Percentiles rank a stretch among this genome's conserved stretches.
Conservation (phyloP, 2,888 invertebrate species). For the Ephialtes manifestator region DNA sequence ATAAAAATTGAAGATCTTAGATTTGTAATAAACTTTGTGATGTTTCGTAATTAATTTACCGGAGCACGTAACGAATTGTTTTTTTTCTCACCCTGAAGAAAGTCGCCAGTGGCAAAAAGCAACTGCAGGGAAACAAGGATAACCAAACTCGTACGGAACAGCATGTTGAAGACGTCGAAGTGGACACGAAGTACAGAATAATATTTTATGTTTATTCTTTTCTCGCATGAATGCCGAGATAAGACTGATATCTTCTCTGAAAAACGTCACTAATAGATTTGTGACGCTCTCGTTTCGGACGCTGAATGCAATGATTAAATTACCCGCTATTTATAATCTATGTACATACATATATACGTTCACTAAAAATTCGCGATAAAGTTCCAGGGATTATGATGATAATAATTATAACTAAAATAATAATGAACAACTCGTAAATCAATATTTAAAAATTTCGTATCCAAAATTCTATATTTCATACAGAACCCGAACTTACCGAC, state of each 20-base stretch:
- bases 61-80: background rate
- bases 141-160: slow-evolving; percentile 23
- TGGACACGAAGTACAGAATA: background rate
- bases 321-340: no score
- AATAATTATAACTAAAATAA: no score
- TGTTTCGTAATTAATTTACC: background rate
- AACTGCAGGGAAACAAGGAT: slow-evolving; percentile 45
- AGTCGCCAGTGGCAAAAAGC: slow-evolving; percentile 34
- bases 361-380: no score
- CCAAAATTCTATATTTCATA: no score
- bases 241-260: background rate
- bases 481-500: no score
- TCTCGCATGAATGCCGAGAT: background rate
- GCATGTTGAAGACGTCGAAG: slow-evolving; percentile 15
- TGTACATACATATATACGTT: no score
- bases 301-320: no score
- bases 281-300: no score
- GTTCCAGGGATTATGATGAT: no score
- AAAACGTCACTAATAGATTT: background rate
- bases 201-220: background rate
- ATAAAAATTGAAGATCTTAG: background rate
- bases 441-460: no score
- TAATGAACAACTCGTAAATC: no score
- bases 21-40: background rate
- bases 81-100: slow-evolving; percentile 48